Evolutionary conservation across 2,797 vertebrate genomes (phyloP).

Genomic region (Cuniculus paca): DNA sequence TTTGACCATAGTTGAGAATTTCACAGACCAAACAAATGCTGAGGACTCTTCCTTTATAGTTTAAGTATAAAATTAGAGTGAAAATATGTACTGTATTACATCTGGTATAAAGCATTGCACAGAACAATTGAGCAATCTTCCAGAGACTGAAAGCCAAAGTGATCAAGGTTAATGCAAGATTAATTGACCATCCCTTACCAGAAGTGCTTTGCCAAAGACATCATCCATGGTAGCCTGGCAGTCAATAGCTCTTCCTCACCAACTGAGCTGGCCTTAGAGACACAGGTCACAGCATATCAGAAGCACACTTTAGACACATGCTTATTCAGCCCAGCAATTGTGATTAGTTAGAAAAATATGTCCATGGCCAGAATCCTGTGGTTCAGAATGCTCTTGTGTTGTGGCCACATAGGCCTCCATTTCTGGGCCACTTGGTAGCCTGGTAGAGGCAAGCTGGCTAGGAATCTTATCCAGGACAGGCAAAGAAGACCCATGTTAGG

Average conservation of each 20-base stretch:
- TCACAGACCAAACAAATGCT: neutral
- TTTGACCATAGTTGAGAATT: neutral
- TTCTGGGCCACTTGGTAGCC: neutral
- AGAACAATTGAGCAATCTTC: neutral
- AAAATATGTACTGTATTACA: neutral
- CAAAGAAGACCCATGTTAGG: neutral
- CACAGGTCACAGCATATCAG: neutral
- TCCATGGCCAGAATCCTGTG: neutral
- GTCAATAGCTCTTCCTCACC: neutral
- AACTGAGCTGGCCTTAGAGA: accelerated
- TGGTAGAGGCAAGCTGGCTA: neutral
- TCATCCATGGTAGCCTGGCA: accelerated
- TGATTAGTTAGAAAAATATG: neutral
- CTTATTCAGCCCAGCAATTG: neutral
- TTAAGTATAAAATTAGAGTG: neutral
- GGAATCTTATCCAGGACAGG: neutral
- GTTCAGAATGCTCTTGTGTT: neutral
- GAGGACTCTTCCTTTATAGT: neutral
- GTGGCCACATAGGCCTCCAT: neutral
- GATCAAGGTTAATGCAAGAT: neutral
- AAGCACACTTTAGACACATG: neutral
- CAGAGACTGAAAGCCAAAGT: neutral
- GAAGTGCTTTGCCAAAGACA: neutral
- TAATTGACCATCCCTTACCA: neutral
- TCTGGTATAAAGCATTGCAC: neutral